Evolutionary conservation across 2,113 vertebrate species (phyloP), one percentile per base, ranked within the genome.

Genomic region (Psammodynastes pulverulentus): DNA sequence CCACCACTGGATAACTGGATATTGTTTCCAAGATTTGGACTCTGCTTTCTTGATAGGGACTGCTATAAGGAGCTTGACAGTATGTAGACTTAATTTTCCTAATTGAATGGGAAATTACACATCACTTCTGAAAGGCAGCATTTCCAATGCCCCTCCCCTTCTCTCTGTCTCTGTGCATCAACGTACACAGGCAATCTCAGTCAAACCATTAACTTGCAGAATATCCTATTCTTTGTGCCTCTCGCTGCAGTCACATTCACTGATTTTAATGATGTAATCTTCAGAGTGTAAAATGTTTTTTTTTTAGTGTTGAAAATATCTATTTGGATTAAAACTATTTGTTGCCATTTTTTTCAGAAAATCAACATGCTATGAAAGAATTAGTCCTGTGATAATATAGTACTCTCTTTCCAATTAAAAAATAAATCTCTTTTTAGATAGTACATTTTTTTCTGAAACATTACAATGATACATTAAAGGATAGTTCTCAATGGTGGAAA

Each of bases 91-190:
- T 91, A 3, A 94, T 90, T 95, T 89, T 95, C 93, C 86, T 94
- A 88, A 4, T 62, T 43, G 88, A 86, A 34, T 95, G n/a, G 91
- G 89, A 96, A 96, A 54, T 95, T 94, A 93, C 94, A 90, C 67
- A 51, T 21, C 89, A 26, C 89, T 95, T 96, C 88, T 90, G 89
- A 95, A 95, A 92, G 87, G 92, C n/a, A 84, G 90, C 96, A 97
- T 94, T 92, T 91, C 85, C 93, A 86, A 2, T 86, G 10, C 84
- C 84, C 5, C 45, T 7, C 45, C 45, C 5, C 26, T 48, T 26
- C 23, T 46, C 43, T 45, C 49, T 45, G 5, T 1, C 79, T 4
- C 17, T 90, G 39, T 86, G 94, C 88, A 92, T 94, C 84, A 87
- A 43, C 24, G 92, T 23, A 67, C 48, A 52, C 26, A 0, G 86